Evolutionary conservation across 1,140 invertebrate genomes (phyloP), one percentile per base, ranked within the genome.

Genomic region (Drosophila chauvacae): DNA sequence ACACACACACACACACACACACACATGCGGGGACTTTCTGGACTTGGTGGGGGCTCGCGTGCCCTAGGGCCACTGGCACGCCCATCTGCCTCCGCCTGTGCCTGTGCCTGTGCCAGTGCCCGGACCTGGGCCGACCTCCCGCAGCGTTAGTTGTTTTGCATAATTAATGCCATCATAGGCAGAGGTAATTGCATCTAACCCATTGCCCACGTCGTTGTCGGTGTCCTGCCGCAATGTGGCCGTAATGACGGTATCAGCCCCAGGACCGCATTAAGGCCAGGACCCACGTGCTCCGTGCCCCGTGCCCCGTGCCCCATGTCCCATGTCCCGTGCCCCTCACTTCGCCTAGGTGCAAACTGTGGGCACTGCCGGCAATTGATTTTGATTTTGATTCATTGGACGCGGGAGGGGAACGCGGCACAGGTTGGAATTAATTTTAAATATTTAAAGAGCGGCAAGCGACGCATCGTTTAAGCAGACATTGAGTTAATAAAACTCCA

Each of bases 401-500:
- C 33, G 11, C 37, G 20, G 26, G 4, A 7, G 11, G n/a, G n/a
- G 13, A 9, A 23, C 13, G 39, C 16, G 30, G 18, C 58, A 33
- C 33, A 37, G 68, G 50, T 41, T 82, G 72, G 79, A 87, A 87
- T 83, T 65, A 66, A 87, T 83, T 80, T 87, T 87, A 80, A 87
- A 87, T 87, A 87, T 83, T 87, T 80, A 88, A 87, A 74, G 63
- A 66, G 75, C n/a, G 47, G 44, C 70, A 56, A 63, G 59, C 62
- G 61, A 68, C 68, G 80, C 70, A 78, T 62, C 84, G 76, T 79
- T 87, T 87, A 86, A 86, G 63, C 79, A 76, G 83, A 68, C 79
- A 86, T 86, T 87, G 82, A 88, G 53, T 88, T 87, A 87, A 87
- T 87, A 87, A 70, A 87, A 73, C 83, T 82, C 84, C 71, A 87